A percentile compares a stretch with the other conserved stretches of the same genome.
Conservation (phyloP, 1,140 invertebrate species). For the Aphaenogaster rudis region DNA sequence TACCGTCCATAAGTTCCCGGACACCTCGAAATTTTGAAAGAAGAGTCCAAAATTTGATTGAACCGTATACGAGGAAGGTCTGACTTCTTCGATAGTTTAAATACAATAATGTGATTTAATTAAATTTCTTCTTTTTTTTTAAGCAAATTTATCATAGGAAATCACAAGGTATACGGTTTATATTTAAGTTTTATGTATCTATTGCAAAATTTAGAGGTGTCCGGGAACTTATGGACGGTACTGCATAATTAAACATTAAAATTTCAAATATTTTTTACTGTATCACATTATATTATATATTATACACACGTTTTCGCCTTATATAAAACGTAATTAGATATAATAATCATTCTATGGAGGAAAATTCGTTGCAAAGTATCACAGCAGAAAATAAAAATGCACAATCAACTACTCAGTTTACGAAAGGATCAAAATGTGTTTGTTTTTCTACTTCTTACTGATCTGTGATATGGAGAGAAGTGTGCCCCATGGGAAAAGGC, state of each 20-base stretch:
- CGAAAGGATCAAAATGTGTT: conserved; percentile 23
- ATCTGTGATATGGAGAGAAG: conserved; percentile 30
- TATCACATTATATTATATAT: not conserved
- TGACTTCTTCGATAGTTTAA: no score
- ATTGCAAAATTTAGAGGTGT: no score
- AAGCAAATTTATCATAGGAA: no score
- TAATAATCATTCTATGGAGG: not conserved
- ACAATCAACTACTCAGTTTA: not conserved
- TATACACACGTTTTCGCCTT: not conserved
- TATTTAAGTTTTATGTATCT: no score
- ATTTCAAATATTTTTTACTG: not conserved
- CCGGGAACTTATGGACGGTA: no score
- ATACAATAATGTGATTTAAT: no score
- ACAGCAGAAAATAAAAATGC: conserved; percentile 16
- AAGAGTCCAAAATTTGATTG: no score
- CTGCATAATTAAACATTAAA: not conserved
- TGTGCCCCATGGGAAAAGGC: conserved; percentile 35
- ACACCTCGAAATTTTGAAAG: no score
- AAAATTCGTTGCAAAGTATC: conserved; percentile 3
- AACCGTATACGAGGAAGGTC: no score
- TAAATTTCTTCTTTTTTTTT: no score
- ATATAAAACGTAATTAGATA: not conserved
- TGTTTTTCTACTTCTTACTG: conserved; percentile 14
- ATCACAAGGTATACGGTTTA: no score
- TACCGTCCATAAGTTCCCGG: no score